A percentile compares a stretch with the other conserved stretches of the same genome.
Conservation (phyloP, 1,140 invertebrate species). For the Sycophila sp. region DNA sequence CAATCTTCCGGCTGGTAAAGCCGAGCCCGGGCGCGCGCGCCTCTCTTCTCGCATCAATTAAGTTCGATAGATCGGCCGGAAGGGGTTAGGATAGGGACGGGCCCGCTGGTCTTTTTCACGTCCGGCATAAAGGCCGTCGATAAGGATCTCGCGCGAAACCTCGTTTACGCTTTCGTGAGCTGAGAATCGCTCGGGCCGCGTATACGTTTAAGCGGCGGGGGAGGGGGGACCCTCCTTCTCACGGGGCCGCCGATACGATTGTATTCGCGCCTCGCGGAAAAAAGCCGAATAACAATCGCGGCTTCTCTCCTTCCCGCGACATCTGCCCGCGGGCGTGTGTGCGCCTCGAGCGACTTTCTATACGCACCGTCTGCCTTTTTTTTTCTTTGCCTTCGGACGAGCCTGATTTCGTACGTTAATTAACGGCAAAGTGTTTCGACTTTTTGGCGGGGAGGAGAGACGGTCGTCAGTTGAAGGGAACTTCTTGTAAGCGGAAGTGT, state of each 20-base stretch:
- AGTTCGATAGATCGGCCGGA: constrained; percentile 33
- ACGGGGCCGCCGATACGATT: constrained; percentile 22
- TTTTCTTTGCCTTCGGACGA: too few species aligned
- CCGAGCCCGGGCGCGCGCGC: background rate
- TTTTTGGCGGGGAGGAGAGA: too few species aligned
- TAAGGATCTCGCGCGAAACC: background rate
- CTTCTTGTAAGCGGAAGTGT: too few species aligned
- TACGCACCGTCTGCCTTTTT: too few species aligned
- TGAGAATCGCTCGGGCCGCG: constrained; percentile 29
- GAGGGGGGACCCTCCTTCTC: constrained; percentile 12
- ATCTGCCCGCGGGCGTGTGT: background rate
- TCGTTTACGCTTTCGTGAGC: constrained; percentile 39
- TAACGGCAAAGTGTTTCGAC: too few species aligned
- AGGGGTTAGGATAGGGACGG: constrained; percentile 1
- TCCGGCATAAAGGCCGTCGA: background rate
- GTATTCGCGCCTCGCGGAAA: constrained; percentile 38
- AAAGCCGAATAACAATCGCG: constrained; percentile 32
- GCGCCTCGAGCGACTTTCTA: too few species aligned
- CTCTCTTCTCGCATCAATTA: constrained; percentile 35
- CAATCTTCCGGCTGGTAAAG: background rate
- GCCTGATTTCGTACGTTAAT: too few species aligned
- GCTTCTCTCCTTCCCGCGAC: constrained; percentile 1
- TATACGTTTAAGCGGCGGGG: too few species aligned
- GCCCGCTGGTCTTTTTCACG: constrained; percentile 24
- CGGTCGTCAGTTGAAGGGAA: too few species aligned